Conservation (phyloP, 2,113 vertebrate species). For the Prochilodus magdalenae region DNA sequence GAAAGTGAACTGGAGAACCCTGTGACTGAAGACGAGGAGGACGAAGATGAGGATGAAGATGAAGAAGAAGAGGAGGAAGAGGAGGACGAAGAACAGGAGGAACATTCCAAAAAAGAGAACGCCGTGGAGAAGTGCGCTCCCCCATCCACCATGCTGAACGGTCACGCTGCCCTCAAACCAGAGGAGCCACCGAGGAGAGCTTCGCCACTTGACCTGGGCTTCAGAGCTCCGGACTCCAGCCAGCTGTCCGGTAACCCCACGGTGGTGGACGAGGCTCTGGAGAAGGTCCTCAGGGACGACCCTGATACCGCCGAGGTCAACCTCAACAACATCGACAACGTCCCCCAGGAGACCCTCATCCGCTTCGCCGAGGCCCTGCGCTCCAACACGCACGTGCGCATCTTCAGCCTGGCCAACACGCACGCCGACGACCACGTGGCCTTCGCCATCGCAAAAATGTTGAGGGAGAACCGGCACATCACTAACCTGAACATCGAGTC, state of each 20-base stretch:
- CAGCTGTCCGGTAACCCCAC: conserved; percentile 88
- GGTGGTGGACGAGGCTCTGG: conserved; percentile 89
- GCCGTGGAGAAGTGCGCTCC: conserved; percentile 27
- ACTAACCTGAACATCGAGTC: conserved; percentile 92
- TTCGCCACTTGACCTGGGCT: conserved; percentile 62
- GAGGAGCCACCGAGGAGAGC: conserved; percentile 70
- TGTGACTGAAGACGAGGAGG: conserved; percentile 64
- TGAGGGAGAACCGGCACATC: conserved; percentile 86
- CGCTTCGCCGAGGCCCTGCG: conserved; percentile 89
- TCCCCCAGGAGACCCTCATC: conserved; percentile 85
- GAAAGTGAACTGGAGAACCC: conserved; percentile 40
- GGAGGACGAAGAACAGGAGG: conserved; percentile 57
- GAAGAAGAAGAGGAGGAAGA: conserved; percentile 68
- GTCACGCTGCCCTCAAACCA: conserved; percentile 54
- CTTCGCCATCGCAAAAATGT: conserved; percentile 86
- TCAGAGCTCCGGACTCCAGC: conserved; percentile 66
- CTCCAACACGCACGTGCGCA: conserved; percentile 85
- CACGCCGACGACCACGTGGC: conserved; percentile 88
- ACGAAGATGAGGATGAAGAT: conserved; percentile 59
- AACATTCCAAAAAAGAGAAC: conserved; percentile 47
- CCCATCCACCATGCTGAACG: conserved; percentile 58
- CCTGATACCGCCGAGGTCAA: conserved; percentile 88
- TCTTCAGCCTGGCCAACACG: conserved; percentile 92
- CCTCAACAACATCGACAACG: conserved; percentile 96
- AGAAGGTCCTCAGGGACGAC: conserved; percentile 83